Conservation (phyloP, 2,888 invertebrate genomes). For the Cremastinae sp. region DNA sequence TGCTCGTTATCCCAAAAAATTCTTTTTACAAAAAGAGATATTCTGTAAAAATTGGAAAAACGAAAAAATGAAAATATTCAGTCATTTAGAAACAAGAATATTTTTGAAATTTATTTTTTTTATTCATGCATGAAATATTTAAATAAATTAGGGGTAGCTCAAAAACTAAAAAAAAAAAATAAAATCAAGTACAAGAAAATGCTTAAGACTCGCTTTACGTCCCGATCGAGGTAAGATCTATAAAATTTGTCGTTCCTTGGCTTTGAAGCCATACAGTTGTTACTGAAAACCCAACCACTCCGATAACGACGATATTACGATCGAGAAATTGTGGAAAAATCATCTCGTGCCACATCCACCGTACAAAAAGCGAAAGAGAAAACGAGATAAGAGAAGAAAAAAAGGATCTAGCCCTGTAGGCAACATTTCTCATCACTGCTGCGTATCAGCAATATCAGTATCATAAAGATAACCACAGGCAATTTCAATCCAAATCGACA, state of each 20-base stretch:
- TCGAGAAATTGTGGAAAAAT: conserved; percentile 43
- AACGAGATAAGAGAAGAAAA: neutral
- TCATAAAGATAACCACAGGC: neutral
- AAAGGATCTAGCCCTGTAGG: neutral
- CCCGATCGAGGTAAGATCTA: conserved; percentile 30
- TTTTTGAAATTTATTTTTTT: too few relatives aligned
- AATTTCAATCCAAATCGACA: conserved; percentile 1
- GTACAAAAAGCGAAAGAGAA: too few relatives aligned
- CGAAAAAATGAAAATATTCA: too few relatives aligned
- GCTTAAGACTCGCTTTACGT: conserved; percentile 34
- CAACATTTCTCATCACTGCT: neutral
- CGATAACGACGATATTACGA: conserved; percentile 34
- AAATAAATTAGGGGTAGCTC: too few relatives aligned
- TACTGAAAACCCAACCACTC: conserved; percentile 6
- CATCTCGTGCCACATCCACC: conserved; percentile 19
- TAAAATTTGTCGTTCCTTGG: neutral
- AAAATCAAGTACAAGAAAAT: neutral
- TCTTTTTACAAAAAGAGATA: too few relatives aligned
- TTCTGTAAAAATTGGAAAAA: too few relatives aligned
- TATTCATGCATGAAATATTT: too few relatives aligned
- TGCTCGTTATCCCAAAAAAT: neutral
- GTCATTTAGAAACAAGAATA: too few relatives aligned
- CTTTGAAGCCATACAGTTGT: neutral
- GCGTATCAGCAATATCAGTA: neutral
- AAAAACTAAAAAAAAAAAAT: too few relatives aligned